Evolutionary conservation across 1,140 invertebrate species (phyloP), one percentile per base, ranked within the genome.

Genomic region (Zelostemma sp.): DNA sequence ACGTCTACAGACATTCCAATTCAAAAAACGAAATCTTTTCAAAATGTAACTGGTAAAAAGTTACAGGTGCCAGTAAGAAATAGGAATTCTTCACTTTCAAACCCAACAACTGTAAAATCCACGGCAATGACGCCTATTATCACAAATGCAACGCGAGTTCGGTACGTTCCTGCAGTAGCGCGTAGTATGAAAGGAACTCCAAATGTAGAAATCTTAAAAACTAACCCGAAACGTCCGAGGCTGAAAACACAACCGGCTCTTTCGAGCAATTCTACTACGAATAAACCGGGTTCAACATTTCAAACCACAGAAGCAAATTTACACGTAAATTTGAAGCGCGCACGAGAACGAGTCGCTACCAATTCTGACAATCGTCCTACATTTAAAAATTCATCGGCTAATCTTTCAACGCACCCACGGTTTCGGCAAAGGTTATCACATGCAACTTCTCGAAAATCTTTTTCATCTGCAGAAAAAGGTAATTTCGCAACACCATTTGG

Each of bases 161-260:
- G 4, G 1, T 46, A 46, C 18, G 19, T 19, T 4, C 17, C 43
- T 18, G 5, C 18, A n/a, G 17, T 46, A 1, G 43, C 43, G 9
- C 5, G 12, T 5, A 19, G 17, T 46, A 11, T 12, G 9, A 46
- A 46, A 3, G 43, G 17, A 46, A 46, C 9, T 1, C n/a, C 43
- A 1, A 18, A 46, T 46, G 11, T 46, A 19, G 43, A 46, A 46
- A 46, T 46, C 9, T 19, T 46, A 8, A 46, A 46, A 46, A 46
- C 43, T 1, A 46, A 46, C 19, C 43, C 43, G 15, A 46, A 46
- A 46, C 16, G 43, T 11, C 16, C 16, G 9, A 46, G 17, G 15
- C 6, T 46, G 19, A 18, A 8, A 46, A 8, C 41, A 11, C 41
- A 35, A n/a, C 8, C 8, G 25, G 11, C 33, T 35, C 2, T n/a